Base-by-base conservation (phyloP, 2,113 vertebrate species). In the Condylura cristata region DNA sequence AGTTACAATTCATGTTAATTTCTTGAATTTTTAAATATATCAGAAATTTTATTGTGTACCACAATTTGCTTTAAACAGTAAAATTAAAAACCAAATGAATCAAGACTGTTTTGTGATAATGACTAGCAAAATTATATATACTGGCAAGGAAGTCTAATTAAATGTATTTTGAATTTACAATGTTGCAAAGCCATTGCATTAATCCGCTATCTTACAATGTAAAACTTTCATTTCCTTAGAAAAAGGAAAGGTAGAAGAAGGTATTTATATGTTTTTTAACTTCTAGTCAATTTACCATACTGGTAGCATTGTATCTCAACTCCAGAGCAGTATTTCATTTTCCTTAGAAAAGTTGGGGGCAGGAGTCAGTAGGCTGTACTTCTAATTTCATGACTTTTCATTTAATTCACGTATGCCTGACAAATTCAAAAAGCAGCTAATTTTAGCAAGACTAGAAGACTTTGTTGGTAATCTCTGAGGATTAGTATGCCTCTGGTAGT, bases 381-480 rank as follows among this genome's bases (percentile, higher is more conserved):
- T 70, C 37, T 92, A 37, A 93, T 90, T 90, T 91, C 84, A 48
- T 95, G 74, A 87, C 76, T 91, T 89, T 90, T 90, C 93, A 93
- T 81, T 93, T 85, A 91, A 81, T 78, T 65, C 53, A 87, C 18
- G n/a, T 61, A 91, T 84, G 44, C 32, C 72, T 75, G 28, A 81
- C 41, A 87, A 91, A 90, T 80, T 90, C 16, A 71, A 92, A 90
- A 94, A 89, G 24, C 39, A 81, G 8, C 9, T 79, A 89, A 92
- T 85, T 95, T 60, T 84, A 89, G 58, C 22, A 90, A 90, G 51
- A 58, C 12, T 39, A 5, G 76, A 81, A 6, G 14, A 72, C 65
- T 81, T 46, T 76, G n/a, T 88, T 92, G 34, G 39, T 81, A 85
- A 85, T 91, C 56, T 58, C n/a, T 48, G 16, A 93, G 83, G 34